A percentile compares a stretch with the other conserved stretches of the same genome.
Evolutionary conservation across 1,140 invertebrate genomes (phyloP).

Genomic region (Hyles euphorbiae): DNA sequence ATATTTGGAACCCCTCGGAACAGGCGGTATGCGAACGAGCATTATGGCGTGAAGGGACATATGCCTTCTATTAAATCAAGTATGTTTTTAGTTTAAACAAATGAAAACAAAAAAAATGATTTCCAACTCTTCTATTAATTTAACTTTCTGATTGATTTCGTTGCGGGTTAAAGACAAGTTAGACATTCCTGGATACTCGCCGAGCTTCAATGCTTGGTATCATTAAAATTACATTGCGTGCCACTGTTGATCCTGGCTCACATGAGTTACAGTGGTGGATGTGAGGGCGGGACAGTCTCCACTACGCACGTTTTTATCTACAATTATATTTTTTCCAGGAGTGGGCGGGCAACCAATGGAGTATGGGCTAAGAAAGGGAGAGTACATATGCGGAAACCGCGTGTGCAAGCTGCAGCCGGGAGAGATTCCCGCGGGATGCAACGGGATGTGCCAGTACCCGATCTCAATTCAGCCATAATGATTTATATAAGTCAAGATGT

Average conservation of each 20-base stretch:
- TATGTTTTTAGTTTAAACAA: not conserved
- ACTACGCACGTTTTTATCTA: no score
- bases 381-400: slow-evolving; percentile 45
- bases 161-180: no score
- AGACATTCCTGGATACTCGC: no score
- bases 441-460: slow-evolving; percentile 47
- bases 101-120: no score
- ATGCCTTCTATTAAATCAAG: not conserved
- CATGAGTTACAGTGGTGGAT: no score
- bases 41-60: not conserved
- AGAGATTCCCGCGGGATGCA: slow-evolving; percentile 37
- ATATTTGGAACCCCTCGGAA: not conserved
- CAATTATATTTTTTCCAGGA: not conserved
- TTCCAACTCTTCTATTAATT: no score
- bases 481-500: slow-evolving; percentile 1
- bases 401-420: slow-evolving; percentile 45
- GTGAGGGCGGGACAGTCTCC: no score
- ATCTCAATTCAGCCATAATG: slow-evolving; percentile 11
- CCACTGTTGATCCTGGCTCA: no score
- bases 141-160: no score
- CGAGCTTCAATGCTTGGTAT: no score
- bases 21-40: not conserved
- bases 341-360: not conserved
- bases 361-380: slow-evolving; percentile 37
- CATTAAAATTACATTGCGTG: no score